phyloP scores from a whole-genome alignment of 2,888 invertebrate species.

The Sphinx pinastri region DNA sequence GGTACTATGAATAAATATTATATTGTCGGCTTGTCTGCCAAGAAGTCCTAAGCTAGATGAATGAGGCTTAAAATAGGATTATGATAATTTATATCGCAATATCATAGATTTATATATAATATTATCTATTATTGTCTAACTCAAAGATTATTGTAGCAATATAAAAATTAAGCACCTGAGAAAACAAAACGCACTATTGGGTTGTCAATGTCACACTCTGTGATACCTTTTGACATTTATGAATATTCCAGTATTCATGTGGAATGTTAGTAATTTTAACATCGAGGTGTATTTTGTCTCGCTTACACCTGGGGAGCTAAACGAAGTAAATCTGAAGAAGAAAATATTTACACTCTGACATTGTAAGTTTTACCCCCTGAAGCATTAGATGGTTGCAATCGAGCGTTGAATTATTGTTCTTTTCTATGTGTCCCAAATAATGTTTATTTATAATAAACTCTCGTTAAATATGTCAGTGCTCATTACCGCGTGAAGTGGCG shows the following conservation, averaged over 20 bases:
- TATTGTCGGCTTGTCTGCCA: not conserved
- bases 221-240: not conserved
- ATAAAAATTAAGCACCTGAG: not conserved
- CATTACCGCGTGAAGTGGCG: slow-evolving; percentile 55
- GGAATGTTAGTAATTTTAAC: not conserved
- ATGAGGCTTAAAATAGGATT: slow-evolving; percentile 3
- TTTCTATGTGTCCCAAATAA: slow-evolving; percentile 63
- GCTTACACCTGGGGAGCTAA: not conserved
- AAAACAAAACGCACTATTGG: slow-evolving; percentile 1
- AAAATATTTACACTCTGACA: not conserved
- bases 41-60: not conserved
- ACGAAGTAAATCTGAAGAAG: not conserved
- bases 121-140: too few species aligned
- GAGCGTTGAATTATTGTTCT: slow-evolving; percentile 53
- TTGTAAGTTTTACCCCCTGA: not conserved
- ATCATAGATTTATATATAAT: not conserved
- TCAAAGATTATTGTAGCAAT: not conserved
- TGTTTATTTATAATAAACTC: slow-evolving; percentile 71
- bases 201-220: slow-evolving; percentile 8
- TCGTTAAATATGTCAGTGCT: slow-evolving; percentile 63
- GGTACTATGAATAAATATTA: not conserved
- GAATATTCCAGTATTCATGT: not conserved
- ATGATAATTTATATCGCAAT: not conserved
- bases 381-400: slow-evolving; percentile 27
- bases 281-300: not conserved